Conservation (phyloP, 2,888 invertebrate species). For the Trachelus iudaicus region DNA sequence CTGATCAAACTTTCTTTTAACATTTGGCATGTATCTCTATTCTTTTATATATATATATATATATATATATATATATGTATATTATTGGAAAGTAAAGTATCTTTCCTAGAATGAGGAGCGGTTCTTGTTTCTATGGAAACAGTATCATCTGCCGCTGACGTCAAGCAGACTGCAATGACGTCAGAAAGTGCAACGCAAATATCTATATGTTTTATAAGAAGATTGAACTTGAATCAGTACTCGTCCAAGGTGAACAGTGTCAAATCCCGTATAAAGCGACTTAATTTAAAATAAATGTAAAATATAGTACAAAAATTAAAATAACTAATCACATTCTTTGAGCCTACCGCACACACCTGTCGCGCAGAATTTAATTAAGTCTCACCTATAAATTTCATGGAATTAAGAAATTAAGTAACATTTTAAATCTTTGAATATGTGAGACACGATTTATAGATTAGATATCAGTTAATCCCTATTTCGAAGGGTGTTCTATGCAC, state of each 20-base stretch:
- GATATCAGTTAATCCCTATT: background rate
- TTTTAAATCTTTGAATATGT: background rate
- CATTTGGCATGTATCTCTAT: background rate
- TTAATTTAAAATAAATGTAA: background rate
- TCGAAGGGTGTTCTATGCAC: background rate
- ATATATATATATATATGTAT: background rate
- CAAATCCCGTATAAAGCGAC: background rate
- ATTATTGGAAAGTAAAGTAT: slow-evolving; percentile 2
- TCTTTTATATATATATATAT: slow-evolving; percentile 2
- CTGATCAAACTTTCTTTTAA: background rate
- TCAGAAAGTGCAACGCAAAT: slow-evolving; percentile 45
- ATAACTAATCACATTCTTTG: background rate
- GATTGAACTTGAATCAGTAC: slow-evolving; percentile 41
- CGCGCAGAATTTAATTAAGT: background rate
- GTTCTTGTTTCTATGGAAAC: slow-evolving; percentile 42
- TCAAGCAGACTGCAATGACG: slow-evolving; percentile 51
- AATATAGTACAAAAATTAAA: background rate
- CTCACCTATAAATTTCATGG: background rate
- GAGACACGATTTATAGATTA: background rate
- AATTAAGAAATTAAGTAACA: background rate
- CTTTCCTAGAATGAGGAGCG: slow-evolving; percentile 32
- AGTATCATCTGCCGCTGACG: slow-evolving; percentile 46
- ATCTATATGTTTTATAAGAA: slow-evolving; percentile 44
- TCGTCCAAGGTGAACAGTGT: slow-evolving; percentile 1
- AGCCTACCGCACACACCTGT: background rate